Percentiles rank a stretch among this genome's conserved stretches.
Conservation (phyloP, 2,113 vertebrate genomes). For the Progne subis region DNA sequence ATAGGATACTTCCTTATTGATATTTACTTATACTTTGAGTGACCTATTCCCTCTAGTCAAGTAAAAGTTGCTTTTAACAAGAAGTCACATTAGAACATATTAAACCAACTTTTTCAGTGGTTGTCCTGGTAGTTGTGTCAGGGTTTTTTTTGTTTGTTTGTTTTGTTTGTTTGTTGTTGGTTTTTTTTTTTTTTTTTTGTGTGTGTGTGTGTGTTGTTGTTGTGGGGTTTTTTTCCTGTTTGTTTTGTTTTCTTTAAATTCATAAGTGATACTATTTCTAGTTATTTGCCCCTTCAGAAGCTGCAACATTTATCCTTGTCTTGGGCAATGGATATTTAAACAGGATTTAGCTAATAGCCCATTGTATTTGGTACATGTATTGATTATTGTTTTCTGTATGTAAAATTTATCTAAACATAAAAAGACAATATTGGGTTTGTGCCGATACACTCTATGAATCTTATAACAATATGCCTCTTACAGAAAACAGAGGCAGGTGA, state of each 20-base stretch:
- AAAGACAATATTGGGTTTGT: neutral
- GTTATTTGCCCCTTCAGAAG: neutral
- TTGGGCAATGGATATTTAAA: neutral
- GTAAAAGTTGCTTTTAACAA: neutral
- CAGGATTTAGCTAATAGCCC: neutral
- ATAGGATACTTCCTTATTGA: neutral
- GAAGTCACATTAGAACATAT: neutral
- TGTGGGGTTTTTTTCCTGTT: neutral
- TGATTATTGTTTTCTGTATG: neutral
- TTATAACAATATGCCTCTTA: neutral
- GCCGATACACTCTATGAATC: neutral
- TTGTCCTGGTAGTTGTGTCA: neutral
- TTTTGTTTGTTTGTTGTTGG: neutral
- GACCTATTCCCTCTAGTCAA: neutral
- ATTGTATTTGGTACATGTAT: rapidly evolving
- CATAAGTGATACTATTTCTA: neutral
- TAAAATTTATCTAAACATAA: neutral
- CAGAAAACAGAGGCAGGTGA: neutral
- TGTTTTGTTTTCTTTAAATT: neutral
- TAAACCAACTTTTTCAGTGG: neutral
- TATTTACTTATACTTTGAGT: neutral
- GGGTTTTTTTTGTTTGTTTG: no score
- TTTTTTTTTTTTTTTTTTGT: no score
- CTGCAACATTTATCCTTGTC: neutral
- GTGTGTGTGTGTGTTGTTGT: no score